Evolutionary conservation across 2,113 vertebrate species (phyloP), one percentile per base, ranked within the genome.

Genomic region (Macrotis lagotis): DNA sequence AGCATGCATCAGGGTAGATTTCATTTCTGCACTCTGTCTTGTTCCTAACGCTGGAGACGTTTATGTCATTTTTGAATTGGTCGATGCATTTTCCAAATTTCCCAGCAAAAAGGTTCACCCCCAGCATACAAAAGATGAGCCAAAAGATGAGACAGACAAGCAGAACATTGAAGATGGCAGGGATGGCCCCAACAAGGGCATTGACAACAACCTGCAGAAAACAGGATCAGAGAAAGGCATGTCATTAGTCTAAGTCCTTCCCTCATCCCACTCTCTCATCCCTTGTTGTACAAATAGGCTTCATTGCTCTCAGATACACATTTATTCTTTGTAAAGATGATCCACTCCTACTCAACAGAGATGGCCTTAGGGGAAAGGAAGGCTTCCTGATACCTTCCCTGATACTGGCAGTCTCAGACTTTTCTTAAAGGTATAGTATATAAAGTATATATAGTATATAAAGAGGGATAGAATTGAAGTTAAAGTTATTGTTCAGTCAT

Each of bases 61-160:
- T 3, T 0, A 74, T 2, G 12, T 0, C 1, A 24, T 5, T 11
- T 51, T 37, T 97, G 55, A 95, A 92, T 49, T 0, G 0, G 4
- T 96, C 90, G 3, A 50, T 0, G 3, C 98, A 98, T 94, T 92
- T 98, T 3, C 48, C 96, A 97, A 98, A 99, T 37, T 89, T 98
- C 50, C 95, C 97, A 66, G 98, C 97, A 37, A 99, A 96, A 3
- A 98, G 96, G 90, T 96, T 97, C 26, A 99, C 98, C 96, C 98
- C 98, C 74, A 97, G 91, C 66, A 99, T 98, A 10, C 98, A 98
- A 96, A 99, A 99, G n/a, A 98, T 98, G 95, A 99, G 98, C 98
- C 98, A 99, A 97, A 99, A 98, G 91, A 99, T 98, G 94, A 99
- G 5, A 50, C 98, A 98, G 96, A 99, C 98, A 0, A 99, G 98